These are phyloP conservation scores for Caenorhabditis afra DNA, from an alignment of 2,888 invertebrate species.

Conservation along the genomic window DNA sequence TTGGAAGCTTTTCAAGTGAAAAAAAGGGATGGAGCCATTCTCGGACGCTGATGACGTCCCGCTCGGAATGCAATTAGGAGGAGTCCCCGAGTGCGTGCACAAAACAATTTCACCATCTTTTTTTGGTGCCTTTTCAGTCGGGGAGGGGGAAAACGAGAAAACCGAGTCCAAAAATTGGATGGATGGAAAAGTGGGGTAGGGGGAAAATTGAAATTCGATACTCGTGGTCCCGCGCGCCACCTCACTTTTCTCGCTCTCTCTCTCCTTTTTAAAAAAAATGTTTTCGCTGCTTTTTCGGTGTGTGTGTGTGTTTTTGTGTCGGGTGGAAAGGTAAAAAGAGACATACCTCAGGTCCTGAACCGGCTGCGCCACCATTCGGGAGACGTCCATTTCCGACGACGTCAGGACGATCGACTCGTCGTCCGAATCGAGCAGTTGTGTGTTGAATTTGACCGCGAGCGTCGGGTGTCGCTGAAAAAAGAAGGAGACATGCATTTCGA, in stretches of 20 bases:
- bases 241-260: too few species aligned
- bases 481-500: not conserved
- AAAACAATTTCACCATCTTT: too few species aligned
- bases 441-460: constrained; percentile 54
- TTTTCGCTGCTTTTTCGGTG: constrained; percentile 5
- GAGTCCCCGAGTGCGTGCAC: too few species aligned
- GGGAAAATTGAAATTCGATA: constrained; percentile 5
- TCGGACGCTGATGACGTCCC: too few species aligned
- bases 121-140: not conserved
- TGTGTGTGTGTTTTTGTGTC: not conserved
- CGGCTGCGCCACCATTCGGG: constrained; percentile 43
- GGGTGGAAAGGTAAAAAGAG: not conserved
- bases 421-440: constrained; percentile 51
- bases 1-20: too few species aligned
- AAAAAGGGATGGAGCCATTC: too few species aligned
- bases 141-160: not conserved
- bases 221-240: not conserved
- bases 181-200: too few species aligned
- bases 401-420: constrained; percentile 47
- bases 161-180: not conserved
- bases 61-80: too few species aligned
- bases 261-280: not conserved
- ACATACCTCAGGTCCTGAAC: constrained; percentile 61
- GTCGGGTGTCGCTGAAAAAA: constrained; percentile 42
- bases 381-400: constrained; percentile 56